A percentile compares a stretch with the other conserved stretches of the same genome.
These are phyloP conservation scores for Lysiphlebus fabarum DNA, from an alignment of 1,140 invertebrate species.

Conservation along the genomic window DNA sequence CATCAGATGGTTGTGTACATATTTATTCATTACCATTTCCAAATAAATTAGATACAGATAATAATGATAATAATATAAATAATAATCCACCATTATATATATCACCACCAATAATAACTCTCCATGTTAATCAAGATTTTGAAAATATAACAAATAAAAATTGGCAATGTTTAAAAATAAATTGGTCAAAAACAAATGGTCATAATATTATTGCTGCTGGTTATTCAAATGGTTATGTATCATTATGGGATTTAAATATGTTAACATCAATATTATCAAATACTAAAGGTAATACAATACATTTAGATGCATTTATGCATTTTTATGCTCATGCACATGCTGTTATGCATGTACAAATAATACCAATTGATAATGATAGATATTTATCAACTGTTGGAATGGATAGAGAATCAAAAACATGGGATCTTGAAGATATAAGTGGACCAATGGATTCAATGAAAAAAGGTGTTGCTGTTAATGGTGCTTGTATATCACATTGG, in stretches of 20 bases:
- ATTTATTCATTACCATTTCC: slow-evolving; percentile 64
- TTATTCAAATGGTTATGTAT: slow-evolving; percentile 63
- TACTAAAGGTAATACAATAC: slow-evolving; percentile 39
- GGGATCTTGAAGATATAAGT: slow-evolving; percentile 52
- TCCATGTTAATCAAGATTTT: slow-evolving; percentile 40
- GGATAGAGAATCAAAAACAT: slow-evolving; percentile 53
- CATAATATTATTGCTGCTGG: slow-evolving; percentile 60
- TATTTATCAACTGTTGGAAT: slow-evolving; percentile 50
- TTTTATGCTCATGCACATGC: slow-evolving; percentile 53
- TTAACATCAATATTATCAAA: slow-evolving; percentile 54
- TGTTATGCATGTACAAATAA: slow-evolving; percentile 46
- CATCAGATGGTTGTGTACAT: slow-evolving; percentile 61
- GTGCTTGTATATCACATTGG: slow-evolving; percentile 52
- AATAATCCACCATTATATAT: slow-evolving; percentile 44
- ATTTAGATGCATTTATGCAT: slow-evolving; percentile 46
- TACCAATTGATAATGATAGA: slow-evolving; percentile 43
- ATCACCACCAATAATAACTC: slow-evolving; percentile 43
- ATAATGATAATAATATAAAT: no score
- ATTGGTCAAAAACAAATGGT: slow-evolving; percentile 50
- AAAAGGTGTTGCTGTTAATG: slow-evolving; percentile 44
- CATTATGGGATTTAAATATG: slow-evolving; percentile 58
- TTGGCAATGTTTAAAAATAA: slow-evolving; percentile 51
- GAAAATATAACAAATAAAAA: slow-evolving; percentile 35
- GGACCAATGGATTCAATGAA: slow-evolving; percentile 36
- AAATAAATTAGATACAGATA: slow-evolving; percentile 38